A percentile compares a stretch with the other conserved stretches of the same genome.
Conservation (phyloP, 2,113 vertebrate genomes). For the Callorhinus ursinus region DNA sequence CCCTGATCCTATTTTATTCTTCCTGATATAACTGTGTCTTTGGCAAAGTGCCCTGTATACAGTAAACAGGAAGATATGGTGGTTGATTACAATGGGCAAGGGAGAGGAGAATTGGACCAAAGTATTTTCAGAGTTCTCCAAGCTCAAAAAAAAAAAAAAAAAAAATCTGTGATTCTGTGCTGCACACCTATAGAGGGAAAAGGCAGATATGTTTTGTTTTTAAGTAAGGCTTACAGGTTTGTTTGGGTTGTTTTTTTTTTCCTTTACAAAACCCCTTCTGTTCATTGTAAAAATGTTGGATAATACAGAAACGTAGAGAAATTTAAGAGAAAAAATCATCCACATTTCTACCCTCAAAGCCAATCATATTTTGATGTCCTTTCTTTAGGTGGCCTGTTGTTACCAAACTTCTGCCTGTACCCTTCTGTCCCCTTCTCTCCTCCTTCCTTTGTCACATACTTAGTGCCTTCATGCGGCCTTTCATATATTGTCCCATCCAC, state of each 20-base stretch:
- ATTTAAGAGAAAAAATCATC: background rate
- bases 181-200: background rate
- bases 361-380: background rate
- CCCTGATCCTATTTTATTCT: background rate
- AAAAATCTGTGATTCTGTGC: background rate
- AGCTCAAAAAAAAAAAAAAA: background rate
- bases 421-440: background rate
- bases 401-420: background rate
- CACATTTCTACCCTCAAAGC: conserved; percentile 21
- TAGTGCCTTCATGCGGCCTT: background rate
- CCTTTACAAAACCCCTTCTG: background rate
- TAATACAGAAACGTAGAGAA: background rate
- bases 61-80: background rate
- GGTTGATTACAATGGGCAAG: background rate
- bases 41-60: background rate
- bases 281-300: background rate
- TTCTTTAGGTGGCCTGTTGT: background rate
- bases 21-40: background rate
- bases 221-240: background rate
- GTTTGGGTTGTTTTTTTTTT: background rate
- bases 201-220: background rate
- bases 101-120: background rate
- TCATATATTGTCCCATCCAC: background rate
- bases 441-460: background rate
- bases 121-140: conserved; percentile 4